Evolutionary conservation across 2,113 vertebrate genomes (phyloP).

Genomic region (Salvator merianae): DNA sequence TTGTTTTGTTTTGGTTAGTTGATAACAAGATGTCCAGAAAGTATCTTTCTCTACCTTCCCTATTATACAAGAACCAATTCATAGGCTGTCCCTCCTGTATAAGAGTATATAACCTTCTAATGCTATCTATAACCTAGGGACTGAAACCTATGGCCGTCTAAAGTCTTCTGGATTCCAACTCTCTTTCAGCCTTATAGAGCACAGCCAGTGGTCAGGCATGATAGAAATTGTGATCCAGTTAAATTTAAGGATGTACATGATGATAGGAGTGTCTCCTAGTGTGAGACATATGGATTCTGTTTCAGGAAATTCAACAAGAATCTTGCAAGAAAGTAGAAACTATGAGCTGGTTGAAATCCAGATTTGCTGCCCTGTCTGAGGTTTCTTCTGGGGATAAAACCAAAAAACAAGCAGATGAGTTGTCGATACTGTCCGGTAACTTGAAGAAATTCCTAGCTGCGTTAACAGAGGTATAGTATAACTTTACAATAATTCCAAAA

Average conservation of each 20-base stretch:
- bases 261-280: background rate
- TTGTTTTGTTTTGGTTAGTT: no score
- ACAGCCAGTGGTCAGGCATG: no score
- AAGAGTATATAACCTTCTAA: no score
- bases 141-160: no score
- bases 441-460: constrained; percentile 78
- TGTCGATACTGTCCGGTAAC: constrained; percentile 81
- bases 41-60: no score
- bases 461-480: constrained; percentile 82
- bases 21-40: no score
- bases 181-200: no score
- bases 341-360: constrained; percentile 86
- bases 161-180: no score
- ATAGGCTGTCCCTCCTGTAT: no score
- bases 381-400: constrained; percentile 83
- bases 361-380: constrained; percentile 78
- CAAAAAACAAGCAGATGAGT: constrained; percentile 79
- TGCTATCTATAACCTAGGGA: no score
- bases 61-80: no score
- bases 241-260: no score
- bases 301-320: constrained; percentile 79
- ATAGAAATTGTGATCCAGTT: background rate
- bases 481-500: background rate
- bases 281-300: constrained; percentile 9
- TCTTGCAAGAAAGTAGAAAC: constrained; percentile 77